These are phyloP conservation scores for Papilio dardanus DNA, from an alignment of 1,140 invertebrate genomes.

Conservation along the genomic window DNA sequence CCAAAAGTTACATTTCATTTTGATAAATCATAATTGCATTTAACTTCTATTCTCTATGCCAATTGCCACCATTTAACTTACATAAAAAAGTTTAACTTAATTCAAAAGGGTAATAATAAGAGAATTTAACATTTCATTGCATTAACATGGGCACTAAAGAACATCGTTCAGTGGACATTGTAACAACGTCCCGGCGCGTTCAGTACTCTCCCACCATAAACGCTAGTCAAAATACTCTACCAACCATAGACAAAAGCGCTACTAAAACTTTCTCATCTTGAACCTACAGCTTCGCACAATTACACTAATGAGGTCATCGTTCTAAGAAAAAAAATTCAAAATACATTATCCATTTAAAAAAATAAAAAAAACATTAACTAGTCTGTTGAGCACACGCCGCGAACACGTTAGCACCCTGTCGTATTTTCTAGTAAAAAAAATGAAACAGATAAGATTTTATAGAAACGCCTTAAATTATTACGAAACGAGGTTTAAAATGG, in stretches of 20 bases:
- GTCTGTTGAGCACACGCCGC: conserved; percentile 15
- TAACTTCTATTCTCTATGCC: no score
- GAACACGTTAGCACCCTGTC: conserved; percentile 21
- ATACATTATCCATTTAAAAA: conserved; percentile 3
- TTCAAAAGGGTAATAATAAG: no score
- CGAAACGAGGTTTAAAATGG: neutral
- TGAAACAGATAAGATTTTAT: neutral
- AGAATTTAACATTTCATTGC: no score
- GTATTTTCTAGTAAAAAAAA: neutral
- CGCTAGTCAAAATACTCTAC: neutral
- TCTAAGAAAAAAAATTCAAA: conserved; percentile 12
- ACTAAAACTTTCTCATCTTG: neutral
- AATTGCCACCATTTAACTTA: no score
- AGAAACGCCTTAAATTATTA: neutral
- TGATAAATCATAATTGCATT: no score
- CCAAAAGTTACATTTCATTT: no score
- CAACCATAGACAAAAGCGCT: neutral
- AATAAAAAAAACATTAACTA: conserved; percentile 20
- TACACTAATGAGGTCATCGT: conserved; percentile 23
- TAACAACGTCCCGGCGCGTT: neutral
- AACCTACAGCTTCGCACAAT: conserved; percentile 3
- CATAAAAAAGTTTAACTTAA: no score
- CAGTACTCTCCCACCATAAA: neutral
- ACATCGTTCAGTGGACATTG: neutral
- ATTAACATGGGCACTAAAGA: no score